These are phyloP conservation scores for Mechanitis messenoides DNA, from an alignment of 2,888 invertebrate species.

Conservation along the genomic window DNA sequence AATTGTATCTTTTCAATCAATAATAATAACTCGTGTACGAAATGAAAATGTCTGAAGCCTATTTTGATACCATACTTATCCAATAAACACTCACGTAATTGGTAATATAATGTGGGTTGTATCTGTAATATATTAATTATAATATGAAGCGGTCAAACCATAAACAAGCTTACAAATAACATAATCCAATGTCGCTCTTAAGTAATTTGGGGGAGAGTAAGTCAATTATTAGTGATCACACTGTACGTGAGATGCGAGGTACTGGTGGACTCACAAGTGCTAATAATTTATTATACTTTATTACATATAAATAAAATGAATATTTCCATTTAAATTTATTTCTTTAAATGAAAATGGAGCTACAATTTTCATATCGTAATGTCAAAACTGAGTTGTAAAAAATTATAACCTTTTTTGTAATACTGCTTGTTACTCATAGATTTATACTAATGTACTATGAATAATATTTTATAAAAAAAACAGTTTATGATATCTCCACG, in stretches of 20 bases:
- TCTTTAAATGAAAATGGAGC: too few species aligned
- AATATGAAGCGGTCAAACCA: constrained; percentile 21
- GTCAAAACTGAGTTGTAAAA: too few species aligned
- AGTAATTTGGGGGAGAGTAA: constrained; percentile 56
- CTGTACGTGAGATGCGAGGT: constrained; percentile 43
- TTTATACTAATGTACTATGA: too few species aligned
- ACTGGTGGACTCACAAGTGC: constrained; percentile 32
- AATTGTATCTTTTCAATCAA: too few species aligned
- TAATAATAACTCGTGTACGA: too few species aligned
- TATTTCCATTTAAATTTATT: background rate
- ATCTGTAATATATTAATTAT: background rate
- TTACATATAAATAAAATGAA: background rate
- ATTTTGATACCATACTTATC: too few species aligned
- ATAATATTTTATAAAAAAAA: too few species aligned
- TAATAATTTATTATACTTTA: background rate
- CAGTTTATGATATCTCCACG: background rate
- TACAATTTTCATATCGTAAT: too few species aligned
- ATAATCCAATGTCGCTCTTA: constrained; percentile 52
- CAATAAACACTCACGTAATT: too few species aligned
- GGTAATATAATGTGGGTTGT: background rate
- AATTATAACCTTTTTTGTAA: too few species aligned
- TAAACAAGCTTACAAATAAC: constrained; percentile 37
- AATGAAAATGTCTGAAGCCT: too few species aligned
- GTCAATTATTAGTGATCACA: constrained; percentile 70
- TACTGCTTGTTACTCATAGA: too few species aligned